Percentiles rank a stretch among this genome's conserved stretches.
These are phyloP conservation scores for Mesitornis unicolor DNA, from an alignment of 2,113 vertebrate genomes.

Conservation along the genomic window DNA sequence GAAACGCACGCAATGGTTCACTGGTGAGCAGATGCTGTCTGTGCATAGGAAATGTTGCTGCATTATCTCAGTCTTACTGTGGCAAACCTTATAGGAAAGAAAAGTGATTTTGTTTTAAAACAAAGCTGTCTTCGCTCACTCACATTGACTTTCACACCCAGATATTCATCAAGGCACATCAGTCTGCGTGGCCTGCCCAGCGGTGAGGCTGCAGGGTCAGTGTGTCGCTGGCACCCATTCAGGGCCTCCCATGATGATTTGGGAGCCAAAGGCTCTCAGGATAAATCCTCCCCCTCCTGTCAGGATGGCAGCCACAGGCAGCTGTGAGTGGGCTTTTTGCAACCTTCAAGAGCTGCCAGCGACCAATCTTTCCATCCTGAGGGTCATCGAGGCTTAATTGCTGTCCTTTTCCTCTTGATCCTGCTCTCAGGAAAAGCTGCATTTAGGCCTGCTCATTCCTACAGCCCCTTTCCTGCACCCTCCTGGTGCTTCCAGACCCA, in stretches of 20 bases:
- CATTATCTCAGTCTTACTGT: fast-evolving
- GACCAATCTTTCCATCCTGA: background rate
- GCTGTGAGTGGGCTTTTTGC: background rate
- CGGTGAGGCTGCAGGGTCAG: background rate
- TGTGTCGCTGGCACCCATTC: no score
- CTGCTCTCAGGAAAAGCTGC: background rate
- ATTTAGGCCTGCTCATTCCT: background rate
- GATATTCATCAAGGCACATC: background rate
- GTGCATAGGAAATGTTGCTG: background rate
- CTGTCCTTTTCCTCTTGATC: background rate
- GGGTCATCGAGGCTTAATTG: background rate
- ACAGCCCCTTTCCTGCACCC: background rate
- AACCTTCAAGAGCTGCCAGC: background rate
- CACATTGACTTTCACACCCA: background rate
- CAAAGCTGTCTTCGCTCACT: background rate
- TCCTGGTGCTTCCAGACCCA: background rate
- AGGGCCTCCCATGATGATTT: background rate
- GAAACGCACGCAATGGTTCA: background rate
- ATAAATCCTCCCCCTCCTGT: background rate
- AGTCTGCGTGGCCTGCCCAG: background rate
- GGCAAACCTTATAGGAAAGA: background rate
- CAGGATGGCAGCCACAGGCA: fast-evolving
- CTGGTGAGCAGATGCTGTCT: background rate
- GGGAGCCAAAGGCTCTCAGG: background rate
- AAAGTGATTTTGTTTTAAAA: background rate